Percentiles rank a stretch among this genome's conserved stretches.
Conservation (phyloP, 2,797 vertebrate genomes). For the Sebastes matsubarae region DNA sequence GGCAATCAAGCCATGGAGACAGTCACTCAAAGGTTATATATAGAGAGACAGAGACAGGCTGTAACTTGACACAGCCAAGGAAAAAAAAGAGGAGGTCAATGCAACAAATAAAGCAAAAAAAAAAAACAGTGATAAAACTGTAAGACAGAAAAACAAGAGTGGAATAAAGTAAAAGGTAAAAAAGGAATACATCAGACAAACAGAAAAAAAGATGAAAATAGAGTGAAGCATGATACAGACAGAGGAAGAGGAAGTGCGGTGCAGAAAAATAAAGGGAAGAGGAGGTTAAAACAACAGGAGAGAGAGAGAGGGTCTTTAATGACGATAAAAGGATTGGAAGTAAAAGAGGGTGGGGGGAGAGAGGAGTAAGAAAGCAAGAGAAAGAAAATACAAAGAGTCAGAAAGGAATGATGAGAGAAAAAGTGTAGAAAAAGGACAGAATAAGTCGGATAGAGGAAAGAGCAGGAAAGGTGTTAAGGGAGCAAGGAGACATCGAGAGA, state of each 20-base stretch:
- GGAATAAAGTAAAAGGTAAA: neutral
- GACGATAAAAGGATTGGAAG: neutral
- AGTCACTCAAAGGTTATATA: neutral
- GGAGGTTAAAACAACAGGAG: neutral
- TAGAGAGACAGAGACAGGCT: neutral
- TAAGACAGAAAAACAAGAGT: neutral
- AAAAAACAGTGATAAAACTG: neutral
- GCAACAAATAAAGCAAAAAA: neutral
- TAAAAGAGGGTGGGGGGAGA: neutral
- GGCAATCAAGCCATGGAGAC: neutral
- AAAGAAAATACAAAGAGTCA: neutral
- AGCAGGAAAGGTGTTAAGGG: conserved; percentile 11
- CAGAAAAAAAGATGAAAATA: too few relatives aligned
- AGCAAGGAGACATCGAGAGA: conserved; percentile 7
- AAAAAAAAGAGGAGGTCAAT: neutral
- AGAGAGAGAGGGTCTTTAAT: neutral
- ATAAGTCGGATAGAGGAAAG: neutral
- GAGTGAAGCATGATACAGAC: neutral
- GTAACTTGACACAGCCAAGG: neutral
- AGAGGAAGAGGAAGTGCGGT: too few relatives aligned
- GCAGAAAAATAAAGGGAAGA: neutral
- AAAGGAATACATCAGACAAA: neutral
- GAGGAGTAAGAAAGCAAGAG: neutral
- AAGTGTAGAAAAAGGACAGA: neutral
- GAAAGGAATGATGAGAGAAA: neutral